A percentile compares a stretch with the other conserved stretches of the same genome.
These are phyloP conservation scores for Benthochromis sp. DNA, from an alignment of 2,113 vertebrate species.

Conservation along the genomic window DNA sequence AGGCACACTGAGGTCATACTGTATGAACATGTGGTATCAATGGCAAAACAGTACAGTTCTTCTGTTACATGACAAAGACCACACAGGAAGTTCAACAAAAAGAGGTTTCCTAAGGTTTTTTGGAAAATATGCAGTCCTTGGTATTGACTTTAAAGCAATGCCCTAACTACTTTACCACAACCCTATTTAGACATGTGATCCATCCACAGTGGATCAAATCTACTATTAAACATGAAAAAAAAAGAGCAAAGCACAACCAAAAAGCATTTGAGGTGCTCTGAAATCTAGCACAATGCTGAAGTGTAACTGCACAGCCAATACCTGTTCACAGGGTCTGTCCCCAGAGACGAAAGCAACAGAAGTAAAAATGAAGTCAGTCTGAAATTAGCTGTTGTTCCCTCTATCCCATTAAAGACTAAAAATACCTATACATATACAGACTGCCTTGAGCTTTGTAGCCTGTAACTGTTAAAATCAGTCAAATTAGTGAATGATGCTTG, in stretches of 20 bases:
- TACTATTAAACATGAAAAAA: background rate
- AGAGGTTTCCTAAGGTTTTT: background rate
- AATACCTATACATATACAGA: background rate
- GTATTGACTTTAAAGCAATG: background rate
- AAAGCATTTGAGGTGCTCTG: background rate
- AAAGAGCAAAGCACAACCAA: background rate
- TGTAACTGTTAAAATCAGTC: background rate
- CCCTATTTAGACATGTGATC: background rate
- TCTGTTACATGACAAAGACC: constrained; percentile 8
- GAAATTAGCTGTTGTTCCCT: background rate
- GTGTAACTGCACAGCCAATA: background rate
- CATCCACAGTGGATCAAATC: background rate
- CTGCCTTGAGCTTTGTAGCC: background rate
- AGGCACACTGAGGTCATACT: constrained; percentile 4
- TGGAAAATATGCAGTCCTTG: background rate
- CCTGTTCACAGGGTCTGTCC: background rate
- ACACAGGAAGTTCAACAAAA: constrained; percentile 1
- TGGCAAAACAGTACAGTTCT: background rate
- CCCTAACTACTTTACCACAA: background rate
- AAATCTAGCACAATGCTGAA: background rate
- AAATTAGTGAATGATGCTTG: background rate
- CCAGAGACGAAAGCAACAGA: background rate
- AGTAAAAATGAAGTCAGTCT: background rate
- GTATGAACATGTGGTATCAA: constrained; percentile 18
- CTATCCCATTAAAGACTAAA: background rate